Evolutionary conservation across 2,888 invertebrate species (phyloP).

Genomic region (Entomobrya multifasciata): DNA sequence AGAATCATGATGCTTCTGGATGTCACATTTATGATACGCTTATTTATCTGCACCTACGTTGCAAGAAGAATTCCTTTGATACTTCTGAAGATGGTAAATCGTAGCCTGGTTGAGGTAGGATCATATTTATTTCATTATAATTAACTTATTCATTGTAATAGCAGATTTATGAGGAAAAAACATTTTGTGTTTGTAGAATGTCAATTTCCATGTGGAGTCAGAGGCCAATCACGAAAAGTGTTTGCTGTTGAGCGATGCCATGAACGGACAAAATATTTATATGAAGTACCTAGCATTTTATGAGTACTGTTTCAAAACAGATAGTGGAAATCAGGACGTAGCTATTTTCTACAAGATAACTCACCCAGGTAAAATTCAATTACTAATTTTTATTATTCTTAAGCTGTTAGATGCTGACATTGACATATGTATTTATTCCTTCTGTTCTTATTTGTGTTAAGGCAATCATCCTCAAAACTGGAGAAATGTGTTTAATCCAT

Average conservation of each 20-base stretch:
- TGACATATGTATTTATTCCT: background rate
- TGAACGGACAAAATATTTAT: conserved; percentile 18
- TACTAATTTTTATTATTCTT: too few relatives aligned
- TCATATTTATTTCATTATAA: too few relatives aligned
- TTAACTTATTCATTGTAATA: too few relatives aligned
- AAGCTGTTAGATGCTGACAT: background rate
- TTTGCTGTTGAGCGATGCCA: conserved; percentile 22
- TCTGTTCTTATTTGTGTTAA: background rate
- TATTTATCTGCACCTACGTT: conserved; percentile 5
- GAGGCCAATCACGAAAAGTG: background rate
- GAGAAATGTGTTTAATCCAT: conserved; percentile 6
- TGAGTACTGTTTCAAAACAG: conserved; percentile 27
- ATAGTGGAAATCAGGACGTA: background rate
- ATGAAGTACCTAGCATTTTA: conserved; percentile 36
- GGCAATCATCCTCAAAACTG: conserved; percentile 47
- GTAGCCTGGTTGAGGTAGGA: conserved; percentile 22
- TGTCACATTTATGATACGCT: background rate
- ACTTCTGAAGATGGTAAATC: background rate
- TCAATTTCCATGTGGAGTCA: conserved; percentile 26
- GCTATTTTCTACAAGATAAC: conserved; percentile 40
- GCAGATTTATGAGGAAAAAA: background rate
- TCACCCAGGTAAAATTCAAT: conserved; percentile 30
- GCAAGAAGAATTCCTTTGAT: background rate
- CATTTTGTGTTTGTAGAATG: background rate
- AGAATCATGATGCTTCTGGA: conserved; percentile 6